Evolutionary conservation across 2,888 invertebrate species (phyloP), one percentile per base, ranked within the genome.

Genomic region (Hypolimnas misippus): DNA sequence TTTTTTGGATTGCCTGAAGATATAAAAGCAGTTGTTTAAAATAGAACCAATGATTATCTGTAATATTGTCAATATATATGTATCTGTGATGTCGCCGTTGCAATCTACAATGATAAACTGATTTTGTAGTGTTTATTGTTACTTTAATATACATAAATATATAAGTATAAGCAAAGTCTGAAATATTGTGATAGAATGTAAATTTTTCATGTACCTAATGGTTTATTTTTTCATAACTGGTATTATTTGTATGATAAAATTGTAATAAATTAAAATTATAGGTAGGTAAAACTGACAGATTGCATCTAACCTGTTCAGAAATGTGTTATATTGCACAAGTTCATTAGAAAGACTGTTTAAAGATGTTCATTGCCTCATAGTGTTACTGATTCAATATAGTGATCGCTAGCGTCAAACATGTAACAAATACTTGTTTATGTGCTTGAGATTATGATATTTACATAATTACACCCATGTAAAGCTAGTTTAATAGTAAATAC

Each of bases 171-270:
- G 79, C 72, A 76, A 84, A 84, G 85, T 85, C 84, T 84, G 82
- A 84, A 76, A 78, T 70, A 77, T 78, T 81, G 86, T 86, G 86
- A 86, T 87, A 86, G 75, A 57, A 44, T 65, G 72, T 78, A 81
- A 81, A 80, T 81, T 82, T 78, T 79, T 81, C 76, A 77, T 76
- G 79, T 77, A 77, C 69, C 68, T 76, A 74, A 75, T 73, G 73
- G 70, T 72, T 73, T 77, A 72, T 74, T 75, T 73, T 71, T 60
- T 68, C 71, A 57, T 67, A 69, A 65, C 69, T 66, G 67, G 57
- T 69, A 66, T 71, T 70, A 58, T 66, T 69, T 76, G 4, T 38
- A 38, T 38, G 57, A 64, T 54, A 70, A n/a, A 70, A 62, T 59
- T 68, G 71, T 69, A 65, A 63, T 72, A 72, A 68, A 71, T 62